Conservation (phyloP, 2,113 vertebrate genomes). For the Orycteropus afer region DNA sequence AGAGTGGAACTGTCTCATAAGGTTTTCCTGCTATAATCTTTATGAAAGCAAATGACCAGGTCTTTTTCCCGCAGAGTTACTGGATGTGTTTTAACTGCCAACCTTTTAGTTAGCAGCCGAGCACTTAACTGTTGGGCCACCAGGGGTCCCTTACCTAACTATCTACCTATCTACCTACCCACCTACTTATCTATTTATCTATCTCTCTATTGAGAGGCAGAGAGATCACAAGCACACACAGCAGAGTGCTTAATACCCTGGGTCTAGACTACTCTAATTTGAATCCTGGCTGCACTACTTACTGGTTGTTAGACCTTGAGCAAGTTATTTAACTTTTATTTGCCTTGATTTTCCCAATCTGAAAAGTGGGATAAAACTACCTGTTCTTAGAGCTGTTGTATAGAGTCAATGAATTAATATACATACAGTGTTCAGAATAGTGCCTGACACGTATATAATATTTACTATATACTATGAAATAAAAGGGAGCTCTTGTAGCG, state of each 20-base stretch:
- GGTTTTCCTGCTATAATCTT: background rate
- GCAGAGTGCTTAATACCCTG: background rate
- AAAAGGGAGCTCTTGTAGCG: no score
- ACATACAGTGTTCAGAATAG: no score
- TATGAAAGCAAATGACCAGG: no score
- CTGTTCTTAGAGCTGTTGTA: background rate
- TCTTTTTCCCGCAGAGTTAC: no score
- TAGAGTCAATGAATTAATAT: background rate
- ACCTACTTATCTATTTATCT: no score
- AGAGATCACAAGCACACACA: background rate
- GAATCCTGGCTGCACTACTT: background rate
- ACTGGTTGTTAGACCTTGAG: background rate
- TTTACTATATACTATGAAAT: no score
- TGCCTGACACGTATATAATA: background rate
- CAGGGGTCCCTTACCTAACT: no score
- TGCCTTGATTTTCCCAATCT: background rate
- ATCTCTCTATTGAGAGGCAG: no score
- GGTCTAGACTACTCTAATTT: background rate
- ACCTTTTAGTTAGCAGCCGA: no score
- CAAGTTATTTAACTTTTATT: background rate
- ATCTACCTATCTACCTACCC: no score
- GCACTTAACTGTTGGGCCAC: no score
- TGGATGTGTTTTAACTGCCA: no score
- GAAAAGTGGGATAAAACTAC: background rate
- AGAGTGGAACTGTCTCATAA: background rate